Base-by-base conservation (phyloP, 2,888 invertebrate species). In the Synergus umbraculus region DNA sequence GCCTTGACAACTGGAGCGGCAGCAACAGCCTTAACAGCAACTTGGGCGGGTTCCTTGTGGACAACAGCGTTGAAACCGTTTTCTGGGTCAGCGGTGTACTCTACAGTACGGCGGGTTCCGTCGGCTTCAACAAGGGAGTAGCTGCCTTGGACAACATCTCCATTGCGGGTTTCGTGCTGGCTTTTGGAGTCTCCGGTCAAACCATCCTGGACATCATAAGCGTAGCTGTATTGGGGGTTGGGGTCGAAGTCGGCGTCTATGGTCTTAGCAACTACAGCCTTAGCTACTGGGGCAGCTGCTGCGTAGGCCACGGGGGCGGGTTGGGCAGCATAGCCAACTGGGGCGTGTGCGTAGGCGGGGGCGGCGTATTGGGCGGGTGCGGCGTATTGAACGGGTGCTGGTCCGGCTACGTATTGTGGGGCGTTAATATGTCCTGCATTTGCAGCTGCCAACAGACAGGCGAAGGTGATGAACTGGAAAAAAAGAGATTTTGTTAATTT, bases 251-350 rank as follows among this genome's bases (percentile, higher is more conserved):
- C 85, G 64, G 83, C 84, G 76, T 86, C 87, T 77, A 88, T 80
- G 13, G 85, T 83, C 73, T 86, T 86, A 60, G 87, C 83, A 41
- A 86, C 84, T n/a, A 85, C 85, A 5, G 84, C 85, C 73, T 86
- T 83, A 1, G 83, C 84, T 9, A 83, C 73, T 60, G 85, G 86
- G 95, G 95, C 12, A 12, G 46, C 49, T 95, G 95, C 12, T 4
- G 46, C 49, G 15, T 58, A 54, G 4, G 37, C 44, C 8, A 76
- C 4, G 0, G 29, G 49, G 22, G 76, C 29, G 1, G 41, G 15
- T 9, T 37, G 29, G 2, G 77, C 79, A 18, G 81, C 78, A 18
- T 83, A 81, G 0, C 79, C 78, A 22, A 80, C 65, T 15, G 80
- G 82, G 1, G 80, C 76, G 77, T 63, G 15, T 76, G 41, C 29